A percentile compares a stretch with the other conserved stretches of the same genome.
phyloP scores from a whole-genome alignment of 1,140 invertebrate species.

The Protaetia brevitarsis region DNA sequence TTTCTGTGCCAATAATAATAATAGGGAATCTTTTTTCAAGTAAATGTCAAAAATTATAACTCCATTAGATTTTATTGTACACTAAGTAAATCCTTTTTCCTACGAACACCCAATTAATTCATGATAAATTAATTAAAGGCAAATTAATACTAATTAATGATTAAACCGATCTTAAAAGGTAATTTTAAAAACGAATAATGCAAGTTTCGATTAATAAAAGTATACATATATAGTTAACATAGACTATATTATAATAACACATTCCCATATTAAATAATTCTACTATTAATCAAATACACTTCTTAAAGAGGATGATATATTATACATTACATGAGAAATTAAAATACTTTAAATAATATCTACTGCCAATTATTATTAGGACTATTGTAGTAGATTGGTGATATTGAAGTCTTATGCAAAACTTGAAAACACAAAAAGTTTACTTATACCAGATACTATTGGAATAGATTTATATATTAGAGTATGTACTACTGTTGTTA shows the following conservation, averaged over 20 bases:
- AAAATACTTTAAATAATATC: slow-evolving; percentile 38
- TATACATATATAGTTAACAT: slow-evolving; percentile 17
- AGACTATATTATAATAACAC: slow-evolving; percentile 7
- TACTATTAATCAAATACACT: slow-evolving; percentile 21
- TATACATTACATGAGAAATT: not conserved
- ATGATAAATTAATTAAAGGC: too few species aligned
- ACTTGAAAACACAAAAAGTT: slow-evolving; percentile 24
- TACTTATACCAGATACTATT: slow-evolving; percentile 1
- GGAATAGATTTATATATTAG: slow-evolving; percentile 17
- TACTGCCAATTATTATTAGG: slow-evolving; percentile 48
- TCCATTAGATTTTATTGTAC: too few species aligned
- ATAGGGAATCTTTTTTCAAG: too few species aligned
- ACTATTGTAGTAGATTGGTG: slow-evolving; percentile 43
- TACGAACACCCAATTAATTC: too few species aligned
- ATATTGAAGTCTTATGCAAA: slow-evolving; percentile 48
- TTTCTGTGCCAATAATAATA: too few species aligned
- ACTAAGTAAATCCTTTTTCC: too few species aligned
- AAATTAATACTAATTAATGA: too few species aligned
- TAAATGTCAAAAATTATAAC: too few species aligned
- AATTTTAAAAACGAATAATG: not conserved
- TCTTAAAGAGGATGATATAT: slow-evolving; percentile 16
- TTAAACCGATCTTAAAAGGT: not conserved
- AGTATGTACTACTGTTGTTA: slow-evolving; percentile 19
- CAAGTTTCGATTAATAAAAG: not conserved
- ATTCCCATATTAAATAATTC: not conserved